Percentiles rank a stretch among this genome's conserved stretches.
phyloP scores from a whole-genome alignment of 2,888 invertebrate species.

The Cheiracanthium punctorium region DNA sequence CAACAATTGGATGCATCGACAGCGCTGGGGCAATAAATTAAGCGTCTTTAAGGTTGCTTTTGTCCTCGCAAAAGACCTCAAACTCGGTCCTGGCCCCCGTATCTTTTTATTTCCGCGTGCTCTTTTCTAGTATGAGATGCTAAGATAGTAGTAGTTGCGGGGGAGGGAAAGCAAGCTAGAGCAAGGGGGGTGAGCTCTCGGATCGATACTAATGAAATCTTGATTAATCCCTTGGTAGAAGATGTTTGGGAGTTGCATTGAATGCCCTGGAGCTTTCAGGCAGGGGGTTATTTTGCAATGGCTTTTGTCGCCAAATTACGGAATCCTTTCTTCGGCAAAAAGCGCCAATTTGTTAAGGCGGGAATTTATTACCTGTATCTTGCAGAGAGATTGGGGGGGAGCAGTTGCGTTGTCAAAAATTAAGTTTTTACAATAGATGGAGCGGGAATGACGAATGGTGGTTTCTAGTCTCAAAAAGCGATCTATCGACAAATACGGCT shows the following conservation, averaged over 20 bases:
- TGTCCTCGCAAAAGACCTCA: constrained; percentile 50
- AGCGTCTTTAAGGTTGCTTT: constrained; percentile 68
- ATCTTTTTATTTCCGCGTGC: constrained; percentile 64
- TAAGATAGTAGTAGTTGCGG: constrained; percentile 50
- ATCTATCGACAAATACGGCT: background rate
- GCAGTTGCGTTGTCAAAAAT: constrained; percentile 1
- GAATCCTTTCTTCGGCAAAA: constrained; percentile 36
- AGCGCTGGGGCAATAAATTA: constrained; percentile 60
- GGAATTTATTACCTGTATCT: constrained; percentile 40
- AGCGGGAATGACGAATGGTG: background rate
- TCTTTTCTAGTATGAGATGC: constrained; percentile 56
- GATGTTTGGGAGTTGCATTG: constrained; percentile 62
- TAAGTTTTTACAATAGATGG: constrained; percentile 12
- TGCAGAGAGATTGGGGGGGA: constrained; percentile 3
- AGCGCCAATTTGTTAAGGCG: constrained; percentile 55
- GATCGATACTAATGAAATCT: constrained; percentile 71
- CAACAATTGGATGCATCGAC: constrained; percentile 70
- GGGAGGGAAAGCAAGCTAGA: background rate
- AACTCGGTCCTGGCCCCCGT: constrained; percentile 39
- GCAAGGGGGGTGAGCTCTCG: constrained; percentile 18
- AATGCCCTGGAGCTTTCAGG: constrained; percentile 64
- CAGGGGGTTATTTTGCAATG: constrained; percentile 53
- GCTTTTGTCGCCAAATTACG: constrained; percentile 68
- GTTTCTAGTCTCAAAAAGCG: constrained; percentile 17
- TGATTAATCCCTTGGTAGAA: constrained; percentile 69